Conservation (phyloP, 2,113 vertebrate genomes). For the Neolamprologus sp. region DNA sequence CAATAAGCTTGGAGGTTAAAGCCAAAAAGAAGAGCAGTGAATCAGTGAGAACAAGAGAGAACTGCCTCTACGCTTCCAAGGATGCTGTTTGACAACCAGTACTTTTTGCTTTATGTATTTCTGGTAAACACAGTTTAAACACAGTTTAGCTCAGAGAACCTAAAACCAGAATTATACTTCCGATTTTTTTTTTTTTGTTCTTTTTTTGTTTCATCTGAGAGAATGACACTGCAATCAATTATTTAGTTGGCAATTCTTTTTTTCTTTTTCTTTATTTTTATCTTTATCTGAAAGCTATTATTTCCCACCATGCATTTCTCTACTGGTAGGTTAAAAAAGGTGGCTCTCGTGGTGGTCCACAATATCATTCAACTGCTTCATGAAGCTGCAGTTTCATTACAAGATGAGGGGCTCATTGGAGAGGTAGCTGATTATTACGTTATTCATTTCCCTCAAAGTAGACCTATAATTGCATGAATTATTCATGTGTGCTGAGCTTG, state of each 20-base stretch:
- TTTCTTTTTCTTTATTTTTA: not conserved
- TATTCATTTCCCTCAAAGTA: not conserved
- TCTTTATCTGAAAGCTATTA: not conserved
- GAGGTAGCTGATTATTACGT: not conserved
- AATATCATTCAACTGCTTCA: not conserved
- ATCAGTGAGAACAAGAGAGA: not conserved
- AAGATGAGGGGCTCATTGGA: not conserved
- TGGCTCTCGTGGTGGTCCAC: not conserved
- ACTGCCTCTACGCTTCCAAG: not conserved
- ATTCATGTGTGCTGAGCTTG: not conserved
- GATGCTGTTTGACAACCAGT: slow-evolving; percentile 21
- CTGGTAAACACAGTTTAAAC: slow-evolving; percentile 12
- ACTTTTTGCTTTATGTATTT: not conserved
- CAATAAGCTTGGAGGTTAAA: not conserved
- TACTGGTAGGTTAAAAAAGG: not conserved
- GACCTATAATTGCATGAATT: not conserved
- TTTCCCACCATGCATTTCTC: not conserved
- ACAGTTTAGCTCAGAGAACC: not conserved
- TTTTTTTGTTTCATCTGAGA: not conserved
- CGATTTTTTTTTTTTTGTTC: not conserved
- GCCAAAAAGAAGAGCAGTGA: not conserved
- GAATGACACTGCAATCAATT: not conserved
- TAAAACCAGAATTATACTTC: not conserved
- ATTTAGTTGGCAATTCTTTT: not conserved
- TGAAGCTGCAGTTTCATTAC: not conserved